These are phyloP conservation scores for Eriocheir sinensis DNA, from an alignment of 1,140 invertebrate species.

Conservation along the genomic window DNA sequence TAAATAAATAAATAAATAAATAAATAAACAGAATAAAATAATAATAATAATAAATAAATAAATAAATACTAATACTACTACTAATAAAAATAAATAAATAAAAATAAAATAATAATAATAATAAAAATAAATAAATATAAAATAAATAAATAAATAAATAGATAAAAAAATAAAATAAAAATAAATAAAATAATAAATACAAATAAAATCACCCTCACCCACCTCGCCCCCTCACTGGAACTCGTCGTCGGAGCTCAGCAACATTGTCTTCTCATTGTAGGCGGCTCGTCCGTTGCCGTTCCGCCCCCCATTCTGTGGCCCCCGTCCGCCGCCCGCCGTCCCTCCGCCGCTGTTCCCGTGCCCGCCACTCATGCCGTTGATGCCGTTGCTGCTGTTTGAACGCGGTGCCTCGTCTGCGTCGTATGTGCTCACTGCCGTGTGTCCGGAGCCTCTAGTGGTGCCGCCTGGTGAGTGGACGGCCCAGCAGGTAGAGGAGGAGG, in stretches of 20 bases:
- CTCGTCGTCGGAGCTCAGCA: conserved; percentile 98
- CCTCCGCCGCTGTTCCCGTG: conserved; percentile 65
- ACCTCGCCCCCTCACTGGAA: conserved; percentile 87
- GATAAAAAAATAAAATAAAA: neutral
- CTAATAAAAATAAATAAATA: conserved; percentile 20
- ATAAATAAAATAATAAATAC: neutral
- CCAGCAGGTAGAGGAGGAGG: too few species aligned
- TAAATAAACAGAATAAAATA: neutral
- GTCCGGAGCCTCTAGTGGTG: conserved; percentile 75
- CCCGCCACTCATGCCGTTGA: conserved; percentile 54
- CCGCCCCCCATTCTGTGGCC: conserved; percentile 67
- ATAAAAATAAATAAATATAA: conserved; percentile 16
- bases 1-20: neutral
- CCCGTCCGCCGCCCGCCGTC: conserved; percentile 43
- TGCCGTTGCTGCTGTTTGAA: conserved; percentile 77
- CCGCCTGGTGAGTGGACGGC: conserved; percentile 62
- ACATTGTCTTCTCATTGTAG: conserved; percentile 97
- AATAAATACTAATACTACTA: neutral
- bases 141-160: conserved; percentile 31
- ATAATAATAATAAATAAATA: conserved; percentile 18
- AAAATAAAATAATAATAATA: conserved; percentile 29
- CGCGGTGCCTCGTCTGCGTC: conserved; percentile 77
- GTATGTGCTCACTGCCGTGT: conserved; percentile 77
- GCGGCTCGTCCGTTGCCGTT: conserved; percentile 80
- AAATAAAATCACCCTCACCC: neutral